Evolutionary conservation across 2,888 invertebrate species (phyloP).

Genomic region (Asteroscopus sphinx): DNA sequence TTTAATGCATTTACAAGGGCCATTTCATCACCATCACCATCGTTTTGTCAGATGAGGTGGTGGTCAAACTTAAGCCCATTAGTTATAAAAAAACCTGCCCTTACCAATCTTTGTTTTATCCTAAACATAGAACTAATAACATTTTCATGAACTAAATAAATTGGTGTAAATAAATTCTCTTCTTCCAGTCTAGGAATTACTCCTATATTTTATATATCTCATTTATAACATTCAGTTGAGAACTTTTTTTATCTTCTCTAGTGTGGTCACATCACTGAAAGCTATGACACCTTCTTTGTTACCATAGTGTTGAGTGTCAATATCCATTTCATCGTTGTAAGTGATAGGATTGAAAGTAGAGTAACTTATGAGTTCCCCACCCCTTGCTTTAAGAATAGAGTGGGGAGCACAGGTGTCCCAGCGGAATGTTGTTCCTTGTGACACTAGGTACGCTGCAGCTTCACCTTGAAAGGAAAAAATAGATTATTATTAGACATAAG

Average conservation of each 20-base stretch:
- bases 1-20: too few species aligned
- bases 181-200: too few species aligned
- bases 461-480: constrained; percentile 70
- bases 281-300: constrained; percentile 82
- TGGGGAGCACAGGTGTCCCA: constrained; percentile 99
- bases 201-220: too few species aligned
- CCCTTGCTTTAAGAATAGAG: constrained; percentile 93
- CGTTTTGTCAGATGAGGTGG: too few species aligned
- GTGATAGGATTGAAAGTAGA: constrained; percentile 67
- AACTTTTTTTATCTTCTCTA: constrained; percentile 66
- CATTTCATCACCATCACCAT: too few species aligned
- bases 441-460: constrained; percentile 92
- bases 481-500: too few species aligned
- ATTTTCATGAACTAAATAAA: too few species aligned
- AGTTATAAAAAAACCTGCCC: too few species aligned
- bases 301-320: constrained; percentile 75
- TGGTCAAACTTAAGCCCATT: too few species aligned
- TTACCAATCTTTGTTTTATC: too few species aligned
- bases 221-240: constrained; percentile 28
- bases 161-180: too few species aligned
- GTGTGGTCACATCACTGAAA: constrained; percentile 64
- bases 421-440: constrained; percentile 94
- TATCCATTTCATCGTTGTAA: constrained; percentile 73
- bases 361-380: constrained; percentile 91
- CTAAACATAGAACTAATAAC: too few species aligned